Evolutionary conservation across 2,797 vertebrate genomes (phyloP).

Genomic region (Gymnocypris eckloni): DNA sequence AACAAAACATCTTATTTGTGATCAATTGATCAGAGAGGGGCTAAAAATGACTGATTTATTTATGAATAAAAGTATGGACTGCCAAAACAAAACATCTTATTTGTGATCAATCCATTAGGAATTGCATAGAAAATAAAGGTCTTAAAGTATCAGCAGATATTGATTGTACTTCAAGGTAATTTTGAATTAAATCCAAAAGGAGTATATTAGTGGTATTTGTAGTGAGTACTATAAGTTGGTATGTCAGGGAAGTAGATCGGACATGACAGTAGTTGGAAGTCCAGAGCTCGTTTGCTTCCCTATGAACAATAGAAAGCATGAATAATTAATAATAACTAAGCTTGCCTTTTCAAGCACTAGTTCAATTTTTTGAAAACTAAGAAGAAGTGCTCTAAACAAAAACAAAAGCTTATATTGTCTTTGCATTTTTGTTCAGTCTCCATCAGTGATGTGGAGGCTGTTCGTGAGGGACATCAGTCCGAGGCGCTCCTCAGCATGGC

Average conservation of each 20-base stretch:
- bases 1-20: too few relatives aligned
- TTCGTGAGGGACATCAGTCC: slow-evolving; percentile 91
- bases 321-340: not conserved
- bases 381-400: not conserved
- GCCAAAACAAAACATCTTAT: not conserved
- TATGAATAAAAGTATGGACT: not conserved
- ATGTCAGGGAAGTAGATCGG: not conserved
- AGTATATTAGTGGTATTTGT: not conserved
- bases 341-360: not conserved
- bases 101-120: not conserved
- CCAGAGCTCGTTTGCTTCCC: not conserved
- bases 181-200: not conserved
- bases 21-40: not conserved
- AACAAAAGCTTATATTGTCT: not conserved
- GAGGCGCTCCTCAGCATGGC: slow-evolving; percentile 89
- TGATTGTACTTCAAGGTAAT: not conserved
- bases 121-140: not conserved
- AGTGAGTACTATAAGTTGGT: not conserved
- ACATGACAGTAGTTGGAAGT: not conserved
- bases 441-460: slow-evolving; percentile 89
- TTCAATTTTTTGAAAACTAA: not conserved
- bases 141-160: not conserved
- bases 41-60: not conserved
- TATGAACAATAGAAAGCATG: not conserved
- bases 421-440: slow-evolving; percentile 79